Conservation (phyloP, 2,113 vertebrate genomes). For the Hemichromis elongatus region DNA sequence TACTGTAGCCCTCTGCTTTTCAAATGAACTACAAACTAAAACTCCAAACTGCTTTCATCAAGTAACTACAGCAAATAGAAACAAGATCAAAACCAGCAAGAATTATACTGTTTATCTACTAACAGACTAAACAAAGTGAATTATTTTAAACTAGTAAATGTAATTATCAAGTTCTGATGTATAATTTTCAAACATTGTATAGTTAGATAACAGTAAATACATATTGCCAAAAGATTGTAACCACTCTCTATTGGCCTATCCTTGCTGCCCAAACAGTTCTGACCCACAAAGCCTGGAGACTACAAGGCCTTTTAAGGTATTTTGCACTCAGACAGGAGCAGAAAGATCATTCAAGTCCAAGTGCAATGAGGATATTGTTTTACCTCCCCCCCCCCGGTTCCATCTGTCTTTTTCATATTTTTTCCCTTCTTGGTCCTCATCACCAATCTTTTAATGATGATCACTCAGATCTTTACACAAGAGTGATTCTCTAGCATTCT, state of each 20-base stretch:
- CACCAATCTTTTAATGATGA: not conserved
- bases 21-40: not conserved
- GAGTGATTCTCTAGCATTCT: not conserved
- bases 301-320: not conserved
- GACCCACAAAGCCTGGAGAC: not conserved
- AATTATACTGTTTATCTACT: not conserved
- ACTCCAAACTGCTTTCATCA: not conserved
- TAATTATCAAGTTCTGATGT: not conserved
- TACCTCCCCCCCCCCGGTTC: not conserved
- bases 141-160: not conserved
- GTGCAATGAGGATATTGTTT: not conserved
- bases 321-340: not conserved
- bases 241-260: not conserved
- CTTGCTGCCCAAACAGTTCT: not conserved
- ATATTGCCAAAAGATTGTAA: not conserved
- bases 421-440: not conserved
- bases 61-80: not conserved
- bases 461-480: not conserved
- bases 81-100: not conserved
- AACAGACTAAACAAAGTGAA: not conserved
- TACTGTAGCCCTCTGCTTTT: not conserved
- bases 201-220: not conserved
- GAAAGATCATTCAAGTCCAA: not conserved
- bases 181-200: not conserved
- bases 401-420: not conserved